Conservation (phyloP, 2,888 invertebrate species). For the Drosophila ochracea region DNA sequence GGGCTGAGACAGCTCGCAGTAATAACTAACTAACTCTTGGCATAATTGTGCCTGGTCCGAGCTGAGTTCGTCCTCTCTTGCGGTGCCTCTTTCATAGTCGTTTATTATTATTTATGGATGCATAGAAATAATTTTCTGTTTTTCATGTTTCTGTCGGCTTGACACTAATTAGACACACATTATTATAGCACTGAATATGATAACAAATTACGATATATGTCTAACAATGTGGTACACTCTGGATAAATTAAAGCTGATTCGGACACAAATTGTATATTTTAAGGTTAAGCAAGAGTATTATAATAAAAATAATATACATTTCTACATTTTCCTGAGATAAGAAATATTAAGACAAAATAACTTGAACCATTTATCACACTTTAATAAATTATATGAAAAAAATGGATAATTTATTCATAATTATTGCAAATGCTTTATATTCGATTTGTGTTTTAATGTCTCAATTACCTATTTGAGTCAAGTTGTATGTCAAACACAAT, state of each 20-base stretch:
- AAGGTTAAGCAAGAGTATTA: not conserved
- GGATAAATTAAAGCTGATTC: not conserved
- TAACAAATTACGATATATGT: not conserved
- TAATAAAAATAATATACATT: not conserved
- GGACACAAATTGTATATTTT: not conserved
- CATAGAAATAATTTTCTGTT: conserved; percentile 13
- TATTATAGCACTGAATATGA: conserved; percentile 6
- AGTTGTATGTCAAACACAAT: conserved; percentile 9
- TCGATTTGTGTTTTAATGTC: conserved; percentile 1
- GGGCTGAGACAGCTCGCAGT: conserved; percentile 38
- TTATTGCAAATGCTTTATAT: not conserved
- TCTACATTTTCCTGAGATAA: not conserved
- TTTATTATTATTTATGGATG: conserved; percentile 65
- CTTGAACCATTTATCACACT: not conserved
- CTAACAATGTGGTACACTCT: not conserved
- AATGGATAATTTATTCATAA: not conserved
- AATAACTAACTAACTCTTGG: conserved; percentile 70
- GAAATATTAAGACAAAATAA: not conserved
- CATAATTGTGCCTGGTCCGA: conserved; percentile 44
- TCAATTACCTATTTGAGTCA: not conserved
- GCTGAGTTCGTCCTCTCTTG: conserved; percentile 9
- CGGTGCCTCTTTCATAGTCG: conserved; percentile 17
- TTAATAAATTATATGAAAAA: not conserved
- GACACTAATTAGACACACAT: conserved; percentile 36
- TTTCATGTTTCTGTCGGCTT: conserved; percentile 6